Evolutionary conservation across 2,797 vertebrate genomes (phyloP).

Genomic region (Streptopelia turtur): DNA sequence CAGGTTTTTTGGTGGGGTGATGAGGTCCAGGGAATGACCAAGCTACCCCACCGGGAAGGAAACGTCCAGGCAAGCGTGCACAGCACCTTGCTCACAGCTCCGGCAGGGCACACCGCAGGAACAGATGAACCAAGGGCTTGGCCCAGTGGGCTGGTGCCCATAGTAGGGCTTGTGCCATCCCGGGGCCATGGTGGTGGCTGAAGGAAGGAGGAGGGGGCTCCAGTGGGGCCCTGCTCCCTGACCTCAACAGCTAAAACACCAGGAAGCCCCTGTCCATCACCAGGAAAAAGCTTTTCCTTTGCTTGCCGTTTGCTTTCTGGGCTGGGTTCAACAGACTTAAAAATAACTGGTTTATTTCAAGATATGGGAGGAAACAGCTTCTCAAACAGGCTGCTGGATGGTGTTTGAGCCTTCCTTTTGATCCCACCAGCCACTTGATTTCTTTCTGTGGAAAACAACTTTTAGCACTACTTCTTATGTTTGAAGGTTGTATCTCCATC

Average conservation of each 20-base stretch:
- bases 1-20: not conserved
- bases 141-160: rapidly evolving
- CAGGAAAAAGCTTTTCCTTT: not conserved
- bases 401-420: rapidly evolving
- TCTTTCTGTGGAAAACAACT: not conserved
- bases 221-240: rapidly evolving
- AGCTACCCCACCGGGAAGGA: not conserved
- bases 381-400: rapidly evolving
- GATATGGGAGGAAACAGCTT: not conserved
- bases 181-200: rapidly evolving
- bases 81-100: rapidly evolving
- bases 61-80: not conserved
- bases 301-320: not conserved
- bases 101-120: rapidly evolving
- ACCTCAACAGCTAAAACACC: not conserved
- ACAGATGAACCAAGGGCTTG: not conserved
- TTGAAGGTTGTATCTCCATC: not conserved
- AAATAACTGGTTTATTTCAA: not conserved
- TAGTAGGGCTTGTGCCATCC: not conserved
- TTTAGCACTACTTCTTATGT: no score
- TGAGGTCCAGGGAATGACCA: not conserved
- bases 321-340: not conserved
- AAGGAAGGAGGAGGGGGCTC: not conserved
- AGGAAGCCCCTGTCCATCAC: not conserved
- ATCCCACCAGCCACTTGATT: rapidly evolving